These are phyloP conservation scores for Champsocephalus gunnari DNA, from an alignment of 2,797 vertebrate species.

Conservation along the genomic window DNA sequence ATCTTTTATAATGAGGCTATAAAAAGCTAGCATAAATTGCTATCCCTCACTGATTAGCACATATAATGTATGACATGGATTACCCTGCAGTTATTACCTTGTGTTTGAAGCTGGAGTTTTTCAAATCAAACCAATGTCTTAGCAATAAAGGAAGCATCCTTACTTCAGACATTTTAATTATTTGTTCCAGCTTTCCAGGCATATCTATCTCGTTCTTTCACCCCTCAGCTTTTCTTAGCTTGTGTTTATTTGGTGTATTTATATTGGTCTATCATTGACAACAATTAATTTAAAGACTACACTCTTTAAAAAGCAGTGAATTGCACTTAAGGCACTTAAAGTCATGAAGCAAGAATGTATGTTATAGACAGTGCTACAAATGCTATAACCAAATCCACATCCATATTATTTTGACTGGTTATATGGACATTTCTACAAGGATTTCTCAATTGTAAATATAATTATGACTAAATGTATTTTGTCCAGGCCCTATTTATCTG, in stretches of 20 bases:
- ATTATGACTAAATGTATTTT: not conserved
- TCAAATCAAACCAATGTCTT: not conserved
- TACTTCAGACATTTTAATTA: not conserved
- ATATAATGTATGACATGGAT: not conserved
- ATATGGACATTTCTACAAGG: not conserved
- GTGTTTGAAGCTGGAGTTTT: not conserved
- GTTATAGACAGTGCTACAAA: not conserved
- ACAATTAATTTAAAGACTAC: not conserved
- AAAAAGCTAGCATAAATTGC: not conserved
- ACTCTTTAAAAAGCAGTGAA: not conserved
- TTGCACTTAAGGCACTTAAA: not conserved
- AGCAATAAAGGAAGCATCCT: not conserved
- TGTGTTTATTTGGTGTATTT: not conserved
- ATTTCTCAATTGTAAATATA: not conserved
- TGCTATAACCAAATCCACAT: not conserved
- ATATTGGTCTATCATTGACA: not conserved
- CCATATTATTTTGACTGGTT: not conserved
- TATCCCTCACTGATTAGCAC: not conserved
- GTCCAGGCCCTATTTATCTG: not conserved
- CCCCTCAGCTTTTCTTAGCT: not conserved
- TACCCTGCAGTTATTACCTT: not conserved
- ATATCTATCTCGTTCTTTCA: not conserved
- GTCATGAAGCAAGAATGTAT: not conserved
- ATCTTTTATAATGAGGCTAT: conserved; percentile 17
- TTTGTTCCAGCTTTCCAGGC: not conserved